phyloP scores from a whole-genome alignment of 2,888 invertebrate genomes.

The Nesidiocoris tenuis region DNA sequence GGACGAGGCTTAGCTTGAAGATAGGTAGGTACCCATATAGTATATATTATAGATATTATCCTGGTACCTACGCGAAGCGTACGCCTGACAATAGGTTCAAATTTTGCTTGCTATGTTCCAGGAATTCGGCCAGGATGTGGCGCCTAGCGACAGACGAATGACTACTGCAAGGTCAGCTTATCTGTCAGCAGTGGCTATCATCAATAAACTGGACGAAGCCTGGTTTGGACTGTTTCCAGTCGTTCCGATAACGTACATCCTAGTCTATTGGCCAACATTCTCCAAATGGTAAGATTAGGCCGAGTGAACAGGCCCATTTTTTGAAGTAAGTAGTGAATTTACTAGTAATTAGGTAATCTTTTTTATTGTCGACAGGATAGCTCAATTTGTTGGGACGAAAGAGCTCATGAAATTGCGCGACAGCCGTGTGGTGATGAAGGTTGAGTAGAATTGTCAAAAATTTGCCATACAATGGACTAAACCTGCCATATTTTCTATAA shows the following conservation, averaged over 20 bases:
- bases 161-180: conserved; percentile 58
- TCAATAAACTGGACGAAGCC: conserved; percentile 61
- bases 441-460: conserved; percentile 14
- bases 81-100: no score
- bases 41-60: no score
- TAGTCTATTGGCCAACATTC: conserved; percentile 62
- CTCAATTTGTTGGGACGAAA: conserved; percentile 55
- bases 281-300: conserved; percentile 57
- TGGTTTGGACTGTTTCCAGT: conserved; percentile 71
- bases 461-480: no score
- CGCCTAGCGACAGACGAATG: conserved; percentile 55
- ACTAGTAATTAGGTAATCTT: no score
- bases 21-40: no score
- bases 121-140: conserved; percentile 53
- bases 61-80: no score
- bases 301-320: background rate
- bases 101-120: conserved; percentile 45
- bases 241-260: conserved; percentile 61
- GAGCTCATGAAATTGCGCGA: conserved; percentile 56
- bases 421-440: conserved; percentile 53
- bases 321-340: no score
- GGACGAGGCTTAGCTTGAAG: no score
- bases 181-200: conserved; percentile 58
- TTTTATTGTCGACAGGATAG: no score
- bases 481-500: no score